Evolutionary conservation across 2,888 invertebrate species (phyloP).

Genomic region (Epinotia demarniana): DNA sequence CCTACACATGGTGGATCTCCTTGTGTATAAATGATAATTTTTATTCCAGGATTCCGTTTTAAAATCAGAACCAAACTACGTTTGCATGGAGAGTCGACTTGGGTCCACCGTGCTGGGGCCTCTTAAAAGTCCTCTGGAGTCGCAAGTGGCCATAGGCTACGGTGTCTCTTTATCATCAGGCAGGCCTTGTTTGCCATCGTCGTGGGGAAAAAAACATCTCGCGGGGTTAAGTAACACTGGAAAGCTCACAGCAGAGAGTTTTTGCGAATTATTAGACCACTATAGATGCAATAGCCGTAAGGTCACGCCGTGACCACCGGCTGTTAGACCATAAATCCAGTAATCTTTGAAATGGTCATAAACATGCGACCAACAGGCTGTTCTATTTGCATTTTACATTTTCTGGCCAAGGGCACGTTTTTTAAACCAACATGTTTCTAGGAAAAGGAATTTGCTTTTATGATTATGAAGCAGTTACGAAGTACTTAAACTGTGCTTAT

Average conservation of each 20-base stretch:
- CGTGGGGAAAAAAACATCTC: no score
- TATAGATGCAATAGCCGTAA: constrained; percentile 56
- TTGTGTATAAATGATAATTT: no score
- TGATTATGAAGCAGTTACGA: constrained; percentile 7
- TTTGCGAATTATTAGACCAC: not conserved
- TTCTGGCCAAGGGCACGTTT: constrained; percentile 24
- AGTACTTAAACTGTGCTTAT: not conserved
- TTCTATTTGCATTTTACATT: constrained; percentile 38
- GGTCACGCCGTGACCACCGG: constrained; percentile 46
- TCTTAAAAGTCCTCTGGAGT: no score
- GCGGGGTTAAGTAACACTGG: no score
- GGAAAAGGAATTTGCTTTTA: constrained; percentile 2
- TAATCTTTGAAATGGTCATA: constrained; percentile 54
- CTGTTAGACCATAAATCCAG: constrained; percentile 70
- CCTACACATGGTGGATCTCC: no score
- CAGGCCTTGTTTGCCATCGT: no score
- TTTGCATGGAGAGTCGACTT: no score
- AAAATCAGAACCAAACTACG: no score
- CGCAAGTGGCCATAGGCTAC: no score
- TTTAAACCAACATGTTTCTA: not conserved
- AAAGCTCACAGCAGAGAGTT: not conserved
- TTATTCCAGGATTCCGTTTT: no score
- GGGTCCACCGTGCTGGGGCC: no score
- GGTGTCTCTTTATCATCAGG: no score
- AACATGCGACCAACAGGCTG: constrained; percentile 59